Evolutionary conservation across 2,797 vertebrate species (phyloP).

Genomic region (Eremophila alpestris): DNA sequence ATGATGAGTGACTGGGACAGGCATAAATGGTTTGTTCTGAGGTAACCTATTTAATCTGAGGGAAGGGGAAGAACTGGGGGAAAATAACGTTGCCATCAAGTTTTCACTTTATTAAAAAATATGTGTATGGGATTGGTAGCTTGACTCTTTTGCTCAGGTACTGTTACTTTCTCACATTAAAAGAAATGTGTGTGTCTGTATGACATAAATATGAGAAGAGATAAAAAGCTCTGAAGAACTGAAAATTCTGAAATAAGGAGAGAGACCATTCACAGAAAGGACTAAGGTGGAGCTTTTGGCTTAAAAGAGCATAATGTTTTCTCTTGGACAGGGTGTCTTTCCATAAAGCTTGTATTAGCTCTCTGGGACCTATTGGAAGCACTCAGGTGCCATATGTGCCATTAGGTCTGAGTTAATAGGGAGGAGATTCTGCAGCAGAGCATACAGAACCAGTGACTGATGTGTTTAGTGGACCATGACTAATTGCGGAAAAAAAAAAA

Average conservation of each 20-base stretch:
- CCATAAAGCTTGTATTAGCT: conserved; percentile 26
- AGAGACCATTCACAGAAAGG: neutral
- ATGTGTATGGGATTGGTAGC: neutral
- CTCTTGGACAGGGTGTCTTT: conserved; percentile 26
- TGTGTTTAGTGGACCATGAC: neutral
- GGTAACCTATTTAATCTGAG: neutral
- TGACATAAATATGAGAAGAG: neutral
- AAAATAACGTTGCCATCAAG: neutral
- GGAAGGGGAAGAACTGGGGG: neutral
- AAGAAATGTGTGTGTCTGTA: neutral
- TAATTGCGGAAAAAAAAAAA: neutral
- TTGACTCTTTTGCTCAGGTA: neutral
- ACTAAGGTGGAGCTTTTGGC: conserved; percentile 40
- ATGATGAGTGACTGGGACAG: neutral
- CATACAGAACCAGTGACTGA: neutral
- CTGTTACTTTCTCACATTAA: neutral
- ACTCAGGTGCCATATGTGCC: conserved; percentile 23
- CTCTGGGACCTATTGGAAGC: neutral
- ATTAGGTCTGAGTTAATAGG: conserved; percentile 35
- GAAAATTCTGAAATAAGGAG: neutral
- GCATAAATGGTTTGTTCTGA: neutral
- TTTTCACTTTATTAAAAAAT: neutral
- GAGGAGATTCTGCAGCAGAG: conserved; percentile 27
- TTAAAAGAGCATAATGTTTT: conserved; percentile 23
- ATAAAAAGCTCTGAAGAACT: neutral